Evolutionary conservation across 2,113 vertebrate genomes (phyloP).

Genomic region (Nyctibius bracteatus): DNA sequence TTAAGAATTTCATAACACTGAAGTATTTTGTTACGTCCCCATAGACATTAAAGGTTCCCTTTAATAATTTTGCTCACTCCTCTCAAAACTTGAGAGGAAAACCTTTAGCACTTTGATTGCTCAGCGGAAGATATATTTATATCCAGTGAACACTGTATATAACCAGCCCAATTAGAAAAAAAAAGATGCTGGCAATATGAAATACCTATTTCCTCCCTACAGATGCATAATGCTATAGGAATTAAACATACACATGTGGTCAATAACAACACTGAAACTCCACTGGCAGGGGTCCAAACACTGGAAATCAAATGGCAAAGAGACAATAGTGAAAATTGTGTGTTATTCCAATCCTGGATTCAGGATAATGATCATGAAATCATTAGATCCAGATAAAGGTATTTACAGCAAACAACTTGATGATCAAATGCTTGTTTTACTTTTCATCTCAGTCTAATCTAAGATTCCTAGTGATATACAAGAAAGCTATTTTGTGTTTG

Average conservation of each 20-base stretch:
- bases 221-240: not conserved
- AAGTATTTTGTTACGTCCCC: not conserved
- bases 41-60: not conserved
- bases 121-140: not conserved
- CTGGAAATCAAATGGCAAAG: not conserved
- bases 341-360: not conserved
- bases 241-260: not conserved
- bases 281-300: not conserved
- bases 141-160: not conserved
- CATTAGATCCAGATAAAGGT: not conserved
- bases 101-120: not conserved
- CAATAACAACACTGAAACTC: not conserved
- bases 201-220: not conserved
- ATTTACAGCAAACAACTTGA: not conserved
- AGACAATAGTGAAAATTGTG: not conserved
- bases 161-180: not conserved
- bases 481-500: not conserved
- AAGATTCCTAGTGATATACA: not conserved
- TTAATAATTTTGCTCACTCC: not conserved
- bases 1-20: not conserved
- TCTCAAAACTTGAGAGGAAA: not conserved
- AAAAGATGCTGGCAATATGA: not conserved
- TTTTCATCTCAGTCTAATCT: not conserved
- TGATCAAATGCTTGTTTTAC: not conserved
- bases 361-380: not conserved